Conservation (phyloP, 2,797 vertebrate genomes). For the Amazona finschi region DNA sequence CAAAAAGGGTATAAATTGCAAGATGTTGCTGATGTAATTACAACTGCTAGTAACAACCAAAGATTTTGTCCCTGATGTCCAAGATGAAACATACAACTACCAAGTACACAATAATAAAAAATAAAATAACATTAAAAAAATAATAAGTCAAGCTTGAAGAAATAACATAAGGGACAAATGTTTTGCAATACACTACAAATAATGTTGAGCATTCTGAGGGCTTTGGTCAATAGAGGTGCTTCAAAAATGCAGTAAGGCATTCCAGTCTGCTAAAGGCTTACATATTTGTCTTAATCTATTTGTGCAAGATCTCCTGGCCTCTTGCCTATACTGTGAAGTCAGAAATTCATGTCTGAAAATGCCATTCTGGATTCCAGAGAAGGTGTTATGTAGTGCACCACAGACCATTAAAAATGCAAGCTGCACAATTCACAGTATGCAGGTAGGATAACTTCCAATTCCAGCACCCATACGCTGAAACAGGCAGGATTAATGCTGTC, state of each 20-base stretch:
- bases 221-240: background rate
- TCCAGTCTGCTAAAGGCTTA: background rate
- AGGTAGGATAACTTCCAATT: background rate
- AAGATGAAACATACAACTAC: background rate
- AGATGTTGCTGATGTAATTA: background rate
- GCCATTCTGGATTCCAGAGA: background rate
- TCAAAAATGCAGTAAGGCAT: background rate
- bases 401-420: background rate
- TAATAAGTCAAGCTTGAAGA: background rate
- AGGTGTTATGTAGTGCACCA: background rate
- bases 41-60: background rate
- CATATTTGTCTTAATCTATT: background rate
- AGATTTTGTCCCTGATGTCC: background rate
- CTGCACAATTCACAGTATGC: background rate
- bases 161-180: background rate
- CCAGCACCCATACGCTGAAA: background rate
- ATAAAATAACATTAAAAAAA: background rate
- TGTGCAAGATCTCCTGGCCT: background rate
- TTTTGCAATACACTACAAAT: background rate
- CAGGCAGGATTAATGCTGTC: background rate
- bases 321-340: background rate
- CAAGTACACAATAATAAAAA: background rate
- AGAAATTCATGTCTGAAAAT: background rate
- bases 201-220: background rate
- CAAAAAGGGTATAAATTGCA: background rate